Evolutionary conservation across 2,113 vertebrate species (phyloP).

Genomic region (Eubucco bourcierii): DNA sequence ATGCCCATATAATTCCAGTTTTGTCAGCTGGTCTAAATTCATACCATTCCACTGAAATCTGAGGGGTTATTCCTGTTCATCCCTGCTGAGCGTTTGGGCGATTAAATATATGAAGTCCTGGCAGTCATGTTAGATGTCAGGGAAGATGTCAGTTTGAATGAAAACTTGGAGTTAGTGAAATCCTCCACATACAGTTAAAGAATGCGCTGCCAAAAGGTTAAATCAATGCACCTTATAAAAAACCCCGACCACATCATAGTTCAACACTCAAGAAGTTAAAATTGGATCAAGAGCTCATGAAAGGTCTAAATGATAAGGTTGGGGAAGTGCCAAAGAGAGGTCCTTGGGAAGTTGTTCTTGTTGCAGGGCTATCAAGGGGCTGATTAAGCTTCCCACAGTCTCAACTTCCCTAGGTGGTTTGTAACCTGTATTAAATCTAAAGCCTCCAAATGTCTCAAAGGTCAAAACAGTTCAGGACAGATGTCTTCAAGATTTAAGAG

Average conservation of each 20-base stretch:
- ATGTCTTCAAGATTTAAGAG: constrained; percentile 14
- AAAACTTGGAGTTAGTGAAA: background rate
- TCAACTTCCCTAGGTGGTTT: background rate
- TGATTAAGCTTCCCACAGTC: constrained; percentile 40
- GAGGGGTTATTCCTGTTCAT: background rate
- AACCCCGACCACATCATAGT: background rate
- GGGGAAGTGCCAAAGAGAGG: background rate
- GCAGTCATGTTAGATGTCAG: constrained; percentile 21
- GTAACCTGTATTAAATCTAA: constrained; percentile 55
- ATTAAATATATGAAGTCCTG: constrained; percentile 13
- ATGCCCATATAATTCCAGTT: background rate
- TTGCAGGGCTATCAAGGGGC: constrained; percentile 5
- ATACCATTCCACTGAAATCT: background rate
- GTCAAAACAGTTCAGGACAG: constrained; percentile 30
- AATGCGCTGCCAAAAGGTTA: background rate
- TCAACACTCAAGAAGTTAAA: constrained; percentile 5
- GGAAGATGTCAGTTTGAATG: constrained; percentile 6
- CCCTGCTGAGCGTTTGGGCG: background rate
- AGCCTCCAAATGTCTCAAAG: constrained; percentile 48
- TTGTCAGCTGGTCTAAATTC: background rate
- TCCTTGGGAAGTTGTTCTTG: background rate
- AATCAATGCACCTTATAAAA: background rate
- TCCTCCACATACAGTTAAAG: background rate
- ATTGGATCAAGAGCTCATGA: constrained; percentile 16
- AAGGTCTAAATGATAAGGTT: background rate